These are phyloP conservation scores for Hucho hucho DNA, from an alignment of 2,113 vertebrate species.

Conservation along the genomic window DNA sequence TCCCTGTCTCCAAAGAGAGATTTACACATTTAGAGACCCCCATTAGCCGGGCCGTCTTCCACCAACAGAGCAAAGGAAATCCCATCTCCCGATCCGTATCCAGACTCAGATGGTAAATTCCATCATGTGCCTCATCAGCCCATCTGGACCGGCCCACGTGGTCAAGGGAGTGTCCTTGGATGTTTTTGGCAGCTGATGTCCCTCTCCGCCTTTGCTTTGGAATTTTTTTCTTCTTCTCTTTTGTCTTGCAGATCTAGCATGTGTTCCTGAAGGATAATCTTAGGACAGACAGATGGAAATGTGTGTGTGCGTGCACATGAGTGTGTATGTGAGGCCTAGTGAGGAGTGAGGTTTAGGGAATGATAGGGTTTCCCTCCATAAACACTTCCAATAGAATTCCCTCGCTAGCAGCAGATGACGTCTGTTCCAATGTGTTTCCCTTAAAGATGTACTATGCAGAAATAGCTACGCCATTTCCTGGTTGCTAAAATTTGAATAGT, in stretches of 20 bases:
- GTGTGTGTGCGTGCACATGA: background rate
- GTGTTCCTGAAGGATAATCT: constrained; percentile 17
- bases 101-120: constrained; percentile 13
- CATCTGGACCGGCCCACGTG: constrained; percentile 41
- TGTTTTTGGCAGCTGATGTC: constrained; percentile 42
- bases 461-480: no score
- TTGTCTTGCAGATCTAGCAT: constrained; percentile 17
- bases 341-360: constrained; percentile 57
- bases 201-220: background rate
- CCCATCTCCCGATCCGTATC: constrained; percentile 35
- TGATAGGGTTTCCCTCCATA: constrained; percentile 64
- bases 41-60: constrained; percentile 44
- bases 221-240: constrained; percentile 12
- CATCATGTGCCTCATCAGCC: constrained; percentile 1
- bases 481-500: no score
- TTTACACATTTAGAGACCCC: constrained; percentile 42
- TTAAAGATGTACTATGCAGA: no score
- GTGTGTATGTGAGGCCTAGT: constrained; percentile 29
- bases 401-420: constrained; percentile 5
- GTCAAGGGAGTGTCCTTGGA: constrained; percentile 59
- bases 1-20: constrained; percentile 32
- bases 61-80: constrained; percentile 59
- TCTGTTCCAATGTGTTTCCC: constrained; percentile 14
- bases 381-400: constrained; percentile 53
- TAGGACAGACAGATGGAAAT: background rate